These are phyloP conservation scores for Margaritifera margaritifera DNA, from an alignment of 2,888 invertebrate genomes.

Conservation along the genomic window DNA sequence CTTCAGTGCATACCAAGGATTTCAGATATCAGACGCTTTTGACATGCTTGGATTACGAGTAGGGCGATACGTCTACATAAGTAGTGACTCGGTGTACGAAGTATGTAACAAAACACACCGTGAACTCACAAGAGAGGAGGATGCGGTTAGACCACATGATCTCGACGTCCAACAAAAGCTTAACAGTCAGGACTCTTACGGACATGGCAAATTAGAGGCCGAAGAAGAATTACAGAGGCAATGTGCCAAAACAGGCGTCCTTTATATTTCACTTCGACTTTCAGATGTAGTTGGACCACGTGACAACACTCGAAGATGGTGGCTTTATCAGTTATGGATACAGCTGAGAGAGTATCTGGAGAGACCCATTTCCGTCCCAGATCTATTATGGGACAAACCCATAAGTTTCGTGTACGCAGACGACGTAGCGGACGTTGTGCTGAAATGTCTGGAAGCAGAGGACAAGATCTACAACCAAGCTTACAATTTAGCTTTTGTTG, in stretches of 20 bases:
- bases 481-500: slow-evolving; percentile 72
- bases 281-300: slow-evolving; percentile 75
- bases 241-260: slow-evolving; percentile 54
- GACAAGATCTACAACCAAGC: slow-evolving; percentile 57
- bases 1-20: slow-evolving; percentile 73
- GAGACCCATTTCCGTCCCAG: slow-evolving; percentile 65
- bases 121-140: slow-evolving; percentile 64
- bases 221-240: slow-evolving; percentile 72
- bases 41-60: slow-evolving; percentile 65
- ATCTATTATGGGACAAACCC: slow-evolving; percentile 55
- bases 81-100: slow-evolving; percentile 75
- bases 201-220: slow-evolving; percentile 72
- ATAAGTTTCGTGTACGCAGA: slow-evolving; percentile 73
- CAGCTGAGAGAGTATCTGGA: slow-evolving; percentile 60
- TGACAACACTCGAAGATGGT: slow-evolving; percentile 74
- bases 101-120: slow-evolving; percentile 68
- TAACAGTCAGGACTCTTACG: slow-evolving; percentile 69
- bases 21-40: slow-evolving; percentile 68
- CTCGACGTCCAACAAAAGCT: slow-evolving; percentile 55
- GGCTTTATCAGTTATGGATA: slow-evolving; percentile 74
- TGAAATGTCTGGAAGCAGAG: slow-evolving; percentile 45
- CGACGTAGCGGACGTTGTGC: slow-evolving; percentile 71
- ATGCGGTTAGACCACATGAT: slow-evolving; percentile 70
- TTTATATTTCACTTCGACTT: slow-evolving; percentile 72
- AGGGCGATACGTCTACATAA: slow-evolving; percentile 73